Base-by-base conservation (phyloP, 2,888 invertebrate genomes). In the Empis stercorea region DNA sequence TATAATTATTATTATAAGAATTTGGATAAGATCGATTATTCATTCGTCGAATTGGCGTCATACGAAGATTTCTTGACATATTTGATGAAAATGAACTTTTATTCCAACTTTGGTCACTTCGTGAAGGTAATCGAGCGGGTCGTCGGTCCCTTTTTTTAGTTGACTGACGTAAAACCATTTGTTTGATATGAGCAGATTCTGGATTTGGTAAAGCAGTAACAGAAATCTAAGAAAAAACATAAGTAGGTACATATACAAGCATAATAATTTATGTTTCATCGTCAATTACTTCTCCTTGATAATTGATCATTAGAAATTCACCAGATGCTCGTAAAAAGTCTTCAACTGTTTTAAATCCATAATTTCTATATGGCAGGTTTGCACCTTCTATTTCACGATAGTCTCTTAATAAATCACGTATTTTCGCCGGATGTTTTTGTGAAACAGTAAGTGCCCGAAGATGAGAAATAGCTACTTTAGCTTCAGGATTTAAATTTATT, bases 331-430 rank as follows among this genome's bases (percentile, higher is more conserved):
- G 73, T 32, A 84, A 68, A 51, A 85, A 71, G 34, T 77, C 76
- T 49, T 79, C 76, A 10, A 83, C 63, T 10, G 68, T 66, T 36
- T 65, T 57, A 63, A 71, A 82, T 6, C 83, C 83, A 47, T 81
- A 65, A 54, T 71, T 71, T 48, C 64, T 68, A 56, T 66, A 83
- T 7, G 83, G 83, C 55, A 85, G 77, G 54, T 67, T 66, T 59
- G 74, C 73, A 23, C 81, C 81, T 60, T 80, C 76, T 23, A 84
- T 62, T 54, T 74, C 74, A 44, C 63, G 65, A 61, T 80, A 84
- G 58, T 85, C 84, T 41, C 71, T 78, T 76, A 61, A 32, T 54
- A 73, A 55, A n/a, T 57, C 51, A 4, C 49, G 47, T 40, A 66
- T 50, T 43, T 55, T 56, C 37, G 62, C 59, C 49, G 65, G 64